A percentile compares a stretch with the other conserved stretches of the same genome.
phyloP scores from a whole-genome alignment of 2,113 vertebrate genomes.

The Corythoichthys haematopterus region DNA sequence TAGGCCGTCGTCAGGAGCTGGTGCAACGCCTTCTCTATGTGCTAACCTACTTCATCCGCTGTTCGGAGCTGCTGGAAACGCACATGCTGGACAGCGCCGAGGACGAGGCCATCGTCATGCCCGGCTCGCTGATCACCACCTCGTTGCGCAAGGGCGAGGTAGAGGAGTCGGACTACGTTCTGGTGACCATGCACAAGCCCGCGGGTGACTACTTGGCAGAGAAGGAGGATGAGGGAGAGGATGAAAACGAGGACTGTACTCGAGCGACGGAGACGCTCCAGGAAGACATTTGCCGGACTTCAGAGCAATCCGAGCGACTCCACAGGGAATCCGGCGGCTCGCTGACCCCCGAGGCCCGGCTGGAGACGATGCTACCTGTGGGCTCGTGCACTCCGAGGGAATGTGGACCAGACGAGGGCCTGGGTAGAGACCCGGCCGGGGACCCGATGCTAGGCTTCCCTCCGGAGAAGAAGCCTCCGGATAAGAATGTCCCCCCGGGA shows the following conservation, averaged over 20 bases:
- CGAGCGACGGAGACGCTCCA: constrained; percentile 57
- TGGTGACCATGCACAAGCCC: constrained; percentile 93
- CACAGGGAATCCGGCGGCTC: constrained; percentile 62
- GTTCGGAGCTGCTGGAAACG: constrained; percentile 94
- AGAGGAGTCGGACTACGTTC: constrained; percentile 94
- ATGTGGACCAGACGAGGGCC: constrained; percentile 40
- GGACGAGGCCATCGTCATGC: constrained; percentile 93
- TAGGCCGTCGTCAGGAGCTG: constrained; percentile 90
- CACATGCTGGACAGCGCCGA: constrained; percentile 89
- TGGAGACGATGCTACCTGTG: constrained; percentile 75
- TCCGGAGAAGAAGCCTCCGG: constrained; percentile 87
- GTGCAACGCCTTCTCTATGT: constrained; percentile 94
- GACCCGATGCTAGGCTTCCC: constrained; percentile 20
- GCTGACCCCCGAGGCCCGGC: constrained; percentile 62
- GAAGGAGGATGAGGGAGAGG: constrained; percentile 46
- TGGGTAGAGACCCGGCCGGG: background rate
- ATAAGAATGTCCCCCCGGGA: constrained; percentile 71
- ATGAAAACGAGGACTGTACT: constrained; percentile 51
- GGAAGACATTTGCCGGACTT: constrained; percentile 52
- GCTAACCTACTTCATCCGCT: constrained; percentile 97
- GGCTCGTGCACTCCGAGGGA: constrained; percentile 73
- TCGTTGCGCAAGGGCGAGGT: constrained; percentile 93
- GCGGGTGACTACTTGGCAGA: constrained; percentile 76
- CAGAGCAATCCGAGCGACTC: constrained; percentile 65
- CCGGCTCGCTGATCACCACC: constrained; percentile 94